phyloP scores from a whole-genome alignment of 2,888 invertebrate genomes.

The Limnephilus rhombicus region DNA sequence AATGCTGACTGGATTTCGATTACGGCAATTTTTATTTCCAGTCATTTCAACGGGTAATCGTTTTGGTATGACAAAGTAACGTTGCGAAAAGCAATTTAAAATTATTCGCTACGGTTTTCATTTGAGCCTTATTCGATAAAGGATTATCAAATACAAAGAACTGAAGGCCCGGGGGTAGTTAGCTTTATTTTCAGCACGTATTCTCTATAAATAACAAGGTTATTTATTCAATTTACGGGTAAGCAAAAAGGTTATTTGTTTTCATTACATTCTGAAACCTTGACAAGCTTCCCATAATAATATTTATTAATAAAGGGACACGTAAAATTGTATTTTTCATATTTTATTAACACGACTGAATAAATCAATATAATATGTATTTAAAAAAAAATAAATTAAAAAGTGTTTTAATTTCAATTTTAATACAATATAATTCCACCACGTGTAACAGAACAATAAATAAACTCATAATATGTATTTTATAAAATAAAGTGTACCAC shows the following conservation, averaged over 20 bases:
- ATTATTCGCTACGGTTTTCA: not conserved
- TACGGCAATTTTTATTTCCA: not conserved
- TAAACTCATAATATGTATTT: no score
- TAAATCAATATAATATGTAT: no score
- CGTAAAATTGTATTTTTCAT: not conserved
- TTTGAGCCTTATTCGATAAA: not conserved
- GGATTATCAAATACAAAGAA: not conserved
- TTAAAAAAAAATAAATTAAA: no score
- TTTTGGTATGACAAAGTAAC: not conserved
- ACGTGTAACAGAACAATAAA: no score
- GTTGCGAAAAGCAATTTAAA: not conserved
- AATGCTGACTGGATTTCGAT: not conserved
- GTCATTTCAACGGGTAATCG: not conserved
- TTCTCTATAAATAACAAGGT: not conserved
- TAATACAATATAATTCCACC: no score
- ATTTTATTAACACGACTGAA: not conserved
- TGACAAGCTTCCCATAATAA: not conserved
- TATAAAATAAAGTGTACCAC: no score
- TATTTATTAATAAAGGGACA: not conserved
- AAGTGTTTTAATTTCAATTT: no score
- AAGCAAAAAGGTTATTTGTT: not conserved
- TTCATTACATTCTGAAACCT: not conserved
- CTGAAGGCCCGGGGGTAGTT: not conserved
- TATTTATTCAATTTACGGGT: not conserved
- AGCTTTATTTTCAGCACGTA: not conserved